Percentiles rank a stretch among this genome's conserved stretches.
phyloP scores from a whole-genome alignment of 2,113 vertebrate genomes.

The Ophthalmotilapia sp. region DNA sequence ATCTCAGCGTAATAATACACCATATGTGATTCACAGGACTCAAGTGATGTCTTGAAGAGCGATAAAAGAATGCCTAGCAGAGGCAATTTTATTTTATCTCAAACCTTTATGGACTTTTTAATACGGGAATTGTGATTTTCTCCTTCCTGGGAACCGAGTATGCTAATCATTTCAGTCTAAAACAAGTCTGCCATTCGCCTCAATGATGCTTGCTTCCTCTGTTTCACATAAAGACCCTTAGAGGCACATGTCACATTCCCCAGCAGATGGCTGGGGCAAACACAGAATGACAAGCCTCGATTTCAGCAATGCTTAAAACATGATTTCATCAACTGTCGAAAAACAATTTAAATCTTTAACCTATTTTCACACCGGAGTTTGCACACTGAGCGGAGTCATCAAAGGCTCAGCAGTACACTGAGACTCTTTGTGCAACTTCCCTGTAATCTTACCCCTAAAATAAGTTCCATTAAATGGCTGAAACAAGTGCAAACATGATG shows the following conservation, averaged over 20 bases:
- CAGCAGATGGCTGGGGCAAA: constrained; percentile 56
- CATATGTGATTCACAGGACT: neutral
- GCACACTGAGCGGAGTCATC: neutral
- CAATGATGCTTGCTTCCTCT: constrained; percentile 24
- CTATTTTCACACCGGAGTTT: constrained; percentile 34
- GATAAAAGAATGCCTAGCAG: neutral
- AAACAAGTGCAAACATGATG: neutral
- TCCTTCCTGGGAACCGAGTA: constrained; percentile 1
- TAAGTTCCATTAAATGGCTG: neutral
- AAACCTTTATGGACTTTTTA: constrained; percentile 17
- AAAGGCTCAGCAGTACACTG: neutral
- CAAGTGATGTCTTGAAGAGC: neutral
- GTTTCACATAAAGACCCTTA: constrained; percentile 36
- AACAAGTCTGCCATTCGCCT: constrained; percentile 28
- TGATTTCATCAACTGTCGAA: constrained; percentile 22
- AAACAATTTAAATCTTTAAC: constrained; percentile 43
- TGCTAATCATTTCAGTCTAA: constrained; percentile 41
- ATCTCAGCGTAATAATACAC: neutral
- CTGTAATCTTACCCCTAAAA: neutral
- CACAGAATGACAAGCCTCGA: constrained; percentile 31
- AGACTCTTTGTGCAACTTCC: neutral
- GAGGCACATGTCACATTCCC: constrained; percentile 43
- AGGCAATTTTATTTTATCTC: neutral
- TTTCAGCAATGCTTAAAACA: constrained; percentile 48
- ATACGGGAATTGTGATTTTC: constrained; percentile 11